Evolutionary conservation across 2,888 invertebrate genomes (phyloP).

Genomic region (Dasysyrphus tricinctus): DNA sequence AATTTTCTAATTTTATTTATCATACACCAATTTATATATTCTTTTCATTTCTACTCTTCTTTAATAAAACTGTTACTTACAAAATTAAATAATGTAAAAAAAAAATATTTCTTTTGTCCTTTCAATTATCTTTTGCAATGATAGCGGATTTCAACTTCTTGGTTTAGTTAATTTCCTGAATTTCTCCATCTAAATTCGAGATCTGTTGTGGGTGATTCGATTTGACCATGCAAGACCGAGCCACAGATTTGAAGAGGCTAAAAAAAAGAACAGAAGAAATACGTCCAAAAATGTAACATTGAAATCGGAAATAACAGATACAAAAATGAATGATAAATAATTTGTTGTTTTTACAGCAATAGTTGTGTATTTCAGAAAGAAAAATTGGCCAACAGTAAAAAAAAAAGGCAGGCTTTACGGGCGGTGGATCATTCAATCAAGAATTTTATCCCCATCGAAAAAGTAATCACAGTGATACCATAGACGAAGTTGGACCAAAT

Average conservation of each 20-base stretch:
- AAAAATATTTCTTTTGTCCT: constrained; percentile 61
- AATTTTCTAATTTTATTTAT: constrained; percentile 72
- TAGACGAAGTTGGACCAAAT: no score
- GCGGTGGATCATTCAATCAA: no score
- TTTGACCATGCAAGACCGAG: constrained; percentile 97
- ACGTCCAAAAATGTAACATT: no score
- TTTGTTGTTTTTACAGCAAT: no score
- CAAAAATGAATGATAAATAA: no score
- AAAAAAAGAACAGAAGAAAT: constrained; percentile 42
- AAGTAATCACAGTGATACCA: no score
- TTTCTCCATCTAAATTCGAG: constrained; percentile 81
- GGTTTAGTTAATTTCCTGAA: constrained; percentile 81
- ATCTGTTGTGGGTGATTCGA: constrained; percentile 85
- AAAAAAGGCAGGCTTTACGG: no score
- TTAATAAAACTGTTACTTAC: constrained; percentile 72
- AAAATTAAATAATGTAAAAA: constrained; percentile 73
- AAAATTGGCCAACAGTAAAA: no score
- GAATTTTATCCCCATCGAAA: no score
- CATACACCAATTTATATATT: constrained; percentile 71
- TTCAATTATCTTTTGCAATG: constrained; percentile 62
- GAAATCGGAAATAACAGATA: no score
- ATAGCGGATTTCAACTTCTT: constrained; percentile 48
- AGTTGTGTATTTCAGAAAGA: no score
- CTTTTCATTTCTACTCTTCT: constrained; percentile 48
- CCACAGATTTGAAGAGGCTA: constrained; percentile 97